phyloP scores from a whole-genome alignment of 2,797 vertebrate genomes.

The Amniataba percoides region DNA sequence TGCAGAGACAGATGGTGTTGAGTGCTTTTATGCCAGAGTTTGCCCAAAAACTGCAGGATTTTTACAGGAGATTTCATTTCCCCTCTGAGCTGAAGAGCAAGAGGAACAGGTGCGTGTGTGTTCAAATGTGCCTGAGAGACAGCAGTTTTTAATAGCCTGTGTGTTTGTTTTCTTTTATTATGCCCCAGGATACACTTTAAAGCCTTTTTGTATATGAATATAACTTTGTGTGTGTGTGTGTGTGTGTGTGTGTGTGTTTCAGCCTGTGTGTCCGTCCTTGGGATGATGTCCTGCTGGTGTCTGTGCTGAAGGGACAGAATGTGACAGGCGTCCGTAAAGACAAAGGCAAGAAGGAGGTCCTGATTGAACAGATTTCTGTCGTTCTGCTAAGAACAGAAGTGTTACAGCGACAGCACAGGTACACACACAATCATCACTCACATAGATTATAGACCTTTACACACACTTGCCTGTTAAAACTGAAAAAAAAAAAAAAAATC shows the following conservation, averaged over 20 bases:
- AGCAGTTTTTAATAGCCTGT: not conserved
- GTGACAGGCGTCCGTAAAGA: constrained; percentile 78
- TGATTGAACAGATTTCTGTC: constrained; percentile 78
- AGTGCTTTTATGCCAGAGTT: constrained; percentile 63
- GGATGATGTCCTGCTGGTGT: constrained; percentile 83
- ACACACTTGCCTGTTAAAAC: not conserved
- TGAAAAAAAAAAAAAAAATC: not conserved
- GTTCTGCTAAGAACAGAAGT: constrained; percentile 80
- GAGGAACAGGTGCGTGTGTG: constrained; percentile 63
- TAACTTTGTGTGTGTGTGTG: not conserved
- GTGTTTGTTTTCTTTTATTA: not conserved
- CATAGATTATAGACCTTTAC: not conserved
- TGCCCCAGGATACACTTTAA: not conserved
- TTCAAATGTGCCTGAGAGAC: not conserved
- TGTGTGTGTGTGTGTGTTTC: constrained; percentile 3
- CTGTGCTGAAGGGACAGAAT: constrained; percentile 86
- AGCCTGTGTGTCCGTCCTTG: constrained; percentile 84
- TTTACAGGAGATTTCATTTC: constrained; percentile 52
- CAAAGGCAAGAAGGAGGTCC: constrained; percentile 81
- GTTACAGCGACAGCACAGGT: constrained; percentile 76
- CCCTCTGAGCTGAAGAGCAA: constrained; percentile 49
- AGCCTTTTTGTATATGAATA: not conserved
- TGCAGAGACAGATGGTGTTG: constrained; percentile 74
- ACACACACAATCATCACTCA: not conserved
- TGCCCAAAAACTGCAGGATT: constrained; percentile 66